Base-by-base conservation (phyloP, 2,797 vertebrate species). In the Orientallactaga sibirica region DNA sequence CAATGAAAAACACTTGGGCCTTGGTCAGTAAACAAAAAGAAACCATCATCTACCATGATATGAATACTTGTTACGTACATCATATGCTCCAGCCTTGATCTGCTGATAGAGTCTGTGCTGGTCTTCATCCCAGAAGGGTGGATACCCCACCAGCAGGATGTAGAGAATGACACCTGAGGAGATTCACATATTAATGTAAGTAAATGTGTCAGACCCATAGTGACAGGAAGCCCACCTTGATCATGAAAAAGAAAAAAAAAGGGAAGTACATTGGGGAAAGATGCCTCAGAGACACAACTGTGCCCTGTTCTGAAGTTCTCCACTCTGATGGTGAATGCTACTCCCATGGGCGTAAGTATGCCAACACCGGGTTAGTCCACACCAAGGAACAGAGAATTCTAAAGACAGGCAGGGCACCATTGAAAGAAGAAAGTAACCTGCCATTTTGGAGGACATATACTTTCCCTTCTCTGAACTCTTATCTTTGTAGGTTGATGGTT, bases 121-220 rank as follows among this genome's bases (percentile, higher is more conserved):
- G 98, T 99, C 99, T 96, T 99, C 99, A 76, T 99, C 99, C 99
- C 99, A 99, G 98, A 99, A 99, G 0, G 99, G 99, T 96, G 99
- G 99, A 73, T 99, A 99, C 79, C 99, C 99, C 97, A 99, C 99
- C 96, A 99, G 98, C 5, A 99, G 99, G 89, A 99, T 99, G 96
- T 99, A 99, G 71, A 99, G 99, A 96, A 99, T 99, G 96, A 99
- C 99, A 96, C 99, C 99, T 99, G 95, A 94, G 70, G 96, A 94
- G 96, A 96, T 86, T 10, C 82, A 64, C 73, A 96, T 9, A 93
- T 29, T 20, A 86, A 27, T 10, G 81, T 8, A 89, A 67, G 2
- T 27, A 80, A 80, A 37, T 74, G 43, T 48, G 27, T 15, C 52
- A 20, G 70, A 92, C 66, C 61, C 25, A 75, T 33, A 66, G 3